Conservation (phyloP, 2,113 vertebrate species). For the Brachyhypopomus occidentalis region DNA sequence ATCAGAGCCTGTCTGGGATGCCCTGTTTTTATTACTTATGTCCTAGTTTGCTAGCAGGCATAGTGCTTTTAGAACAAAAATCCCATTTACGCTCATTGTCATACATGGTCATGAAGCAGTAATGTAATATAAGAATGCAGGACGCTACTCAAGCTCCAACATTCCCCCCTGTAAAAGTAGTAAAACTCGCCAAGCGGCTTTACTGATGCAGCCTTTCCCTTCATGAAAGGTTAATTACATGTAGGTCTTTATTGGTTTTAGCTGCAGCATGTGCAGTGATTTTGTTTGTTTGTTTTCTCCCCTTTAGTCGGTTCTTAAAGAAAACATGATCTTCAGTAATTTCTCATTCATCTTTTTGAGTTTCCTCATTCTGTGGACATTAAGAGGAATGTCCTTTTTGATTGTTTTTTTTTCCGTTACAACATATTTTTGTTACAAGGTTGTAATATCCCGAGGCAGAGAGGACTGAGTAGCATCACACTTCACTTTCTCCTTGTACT, state of each 20-base stretch:
- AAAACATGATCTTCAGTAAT: background rate
- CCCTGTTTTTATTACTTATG: background rate
- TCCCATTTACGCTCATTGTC: background rate
- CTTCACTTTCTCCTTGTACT: constrained; percentile 35
- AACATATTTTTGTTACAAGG: constrained; percentile 27
- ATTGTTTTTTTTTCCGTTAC: background rate
- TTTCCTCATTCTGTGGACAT: background rate
- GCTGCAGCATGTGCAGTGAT: constrained; percentile 17
- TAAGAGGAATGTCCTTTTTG: background rate
- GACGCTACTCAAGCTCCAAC: background rate
- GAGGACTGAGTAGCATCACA: constrained; percentile 7
- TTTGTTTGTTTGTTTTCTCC: background rate
- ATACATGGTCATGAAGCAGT: background rate
- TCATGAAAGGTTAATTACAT: constrained; percentile 22
- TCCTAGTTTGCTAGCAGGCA: background rate
- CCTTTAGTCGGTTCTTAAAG: background rate
- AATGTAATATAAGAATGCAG: background rate
- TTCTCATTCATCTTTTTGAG: background rate
- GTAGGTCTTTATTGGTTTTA: constrained; percentile 39
- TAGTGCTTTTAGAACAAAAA: background rate
- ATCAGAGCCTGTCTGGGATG: background rate
- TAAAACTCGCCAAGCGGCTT: background rate
- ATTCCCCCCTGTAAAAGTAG: background rate
- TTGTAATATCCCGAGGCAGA: constrained; percentile 28
- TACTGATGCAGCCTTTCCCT: background rate